phyloP scores from a whole-genome alignment of 2,888 invertebrate species.

The Aleiodes testaceus region DNA sequence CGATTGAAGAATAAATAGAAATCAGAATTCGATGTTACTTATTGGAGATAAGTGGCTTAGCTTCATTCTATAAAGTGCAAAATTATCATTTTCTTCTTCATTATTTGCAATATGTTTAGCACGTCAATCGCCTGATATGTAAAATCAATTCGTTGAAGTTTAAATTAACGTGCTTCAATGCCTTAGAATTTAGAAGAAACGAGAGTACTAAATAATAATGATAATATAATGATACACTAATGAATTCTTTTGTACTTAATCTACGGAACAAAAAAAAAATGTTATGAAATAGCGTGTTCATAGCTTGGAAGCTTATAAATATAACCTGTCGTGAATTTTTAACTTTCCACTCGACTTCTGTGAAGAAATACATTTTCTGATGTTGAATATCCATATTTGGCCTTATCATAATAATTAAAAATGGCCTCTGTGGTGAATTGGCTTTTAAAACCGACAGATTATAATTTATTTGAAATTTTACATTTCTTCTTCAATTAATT shows the following conservation, averaged over 20 bases:
- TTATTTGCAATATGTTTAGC: constrained; percentile 40
- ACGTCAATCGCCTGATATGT: constrained; percentile 53
- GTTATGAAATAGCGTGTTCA: constrained; percentile 48
- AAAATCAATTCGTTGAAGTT: constrained; percentile 57
- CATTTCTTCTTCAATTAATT: constrained; percentile 25
- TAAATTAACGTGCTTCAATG: constrained; percentile 59
- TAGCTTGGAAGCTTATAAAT: constrained; percentile 49
- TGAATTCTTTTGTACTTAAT: constrained; percentile 71
- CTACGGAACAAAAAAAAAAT: constrained; percentile 43
- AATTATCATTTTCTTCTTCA: constrained; percentile 33
- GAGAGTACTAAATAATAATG: constrained; percentile 51
- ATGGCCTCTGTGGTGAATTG: constrained; percentile 11
- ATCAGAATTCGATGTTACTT: constrained; percentile 37
- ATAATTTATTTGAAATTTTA: constrained; percentile 6
- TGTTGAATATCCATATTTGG: constrained; percentile 31
- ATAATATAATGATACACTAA: constrained; percentile 46
- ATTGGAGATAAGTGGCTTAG: constrained; percentile 45
- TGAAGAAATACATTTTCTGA: constrained; percentile 35
- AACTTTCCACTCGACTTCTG: constrained; percentile 50
- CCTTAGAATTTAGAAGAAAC: constrained; percentile 61
- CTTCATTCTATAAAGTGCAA: constrained; percentile 11
- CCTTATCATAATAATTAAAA: constrained; percentile 33
- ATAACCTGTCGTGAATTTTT: constrained; percentile 51
- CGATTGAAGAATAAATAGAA: constrained; percentile 26
- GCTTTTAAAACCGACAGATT: background rate